Percentiles rank a stretch among this genome's conserved stretches.
Conservation (phyloP, 2,113 vertebrate genomes). For the Pachycephala philippinensis region DNA sequence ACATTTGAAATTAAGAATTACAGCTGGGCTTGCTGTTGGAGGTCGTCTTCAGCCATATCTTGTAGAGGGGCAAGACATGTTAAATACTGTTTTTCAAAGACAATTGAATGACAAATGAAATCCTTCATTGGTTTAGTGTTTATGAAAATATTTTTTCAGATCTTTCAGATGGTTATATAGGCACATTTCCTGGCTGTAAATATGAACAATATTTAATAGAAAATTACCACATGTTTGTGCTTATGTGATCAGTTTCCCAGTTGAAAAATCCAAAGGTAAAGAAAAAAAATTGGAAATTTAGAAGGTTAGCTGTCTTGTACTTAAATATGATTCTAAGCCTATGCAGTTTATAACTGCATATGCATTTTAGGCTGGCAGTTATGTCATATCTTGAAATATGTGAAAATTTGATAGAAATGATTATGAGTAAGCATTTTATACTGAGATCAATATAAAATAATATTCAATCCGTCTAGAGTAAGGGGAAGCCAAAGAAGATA, state of each 20-base stretch:
- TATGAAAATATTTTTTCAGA: neutral
- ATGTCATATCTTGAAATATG: neutral
- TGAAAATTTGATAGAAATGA: neutral
- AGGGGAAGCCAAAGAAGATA: neutral
- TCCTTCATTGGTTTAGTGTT: neutral
- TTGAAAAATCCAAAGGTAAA: neutral
- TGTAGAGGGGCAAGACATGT: neutral
- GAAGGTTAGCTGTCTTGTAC: neutral
- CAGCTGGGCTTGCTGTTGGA: neutral
- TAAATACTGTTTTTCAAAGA: neutral
- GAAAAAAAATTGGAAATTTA: neutral
- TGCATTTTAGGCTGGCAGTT: neutral
- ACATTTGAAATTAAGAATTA: neutral
- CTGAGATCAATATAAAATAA: neutral
- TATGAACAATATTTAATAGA: neutral
- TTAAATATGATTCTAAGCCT: neutral
- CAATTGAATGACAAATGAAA: neutral
- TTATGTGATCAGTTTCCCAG: neutral
- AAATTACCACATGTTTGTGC: neutral
- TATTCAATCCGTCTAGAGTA: neutral
- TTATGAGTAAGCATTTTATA: neutral
- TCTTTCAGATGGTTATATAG: neutral
- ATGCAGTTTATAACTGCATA: neutral
- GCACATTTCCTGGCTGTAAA: neutral
- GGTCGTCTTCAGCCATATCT: neutral